Evolutionary conservation across 2,797 vertebrate genomes (phyloP), one percentile per base, ranked within the genome.

Genomic region (Sphenodon punctatus): DNA sequence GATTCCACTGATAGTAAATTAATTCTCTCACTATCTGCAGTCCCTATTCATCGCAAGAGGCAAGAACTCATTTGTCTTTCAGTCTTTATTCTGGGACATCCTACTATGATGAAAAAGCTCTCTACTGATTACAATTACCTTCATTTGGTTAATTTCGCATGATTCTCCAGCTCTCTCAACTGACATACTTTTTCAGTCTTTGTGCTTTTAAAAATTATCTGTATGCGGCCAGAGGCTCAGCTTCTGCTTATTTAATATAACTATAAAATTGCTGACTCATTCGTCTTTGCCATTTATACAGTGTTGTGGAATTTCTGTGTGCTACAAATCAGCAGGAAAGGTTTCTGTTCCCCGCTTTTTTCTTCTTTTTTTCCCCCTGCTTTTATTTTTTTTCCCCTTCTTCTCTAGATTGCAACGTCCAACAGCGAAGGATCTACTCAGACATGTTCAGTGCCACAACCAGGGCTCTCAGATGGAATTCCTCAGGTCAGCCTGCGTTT

Each of bases 381-480:
- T 75, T 64, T 32, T 8, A 8, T 87, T 55, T 87, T 58, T 74
- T 70, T 77, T 42, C 67, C 66, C 61, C 88, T 53, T 45, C 67
- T 92, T 55, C 74, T 85, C 77, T 90, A 98, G 97, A 89, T 95
- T 85, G 95, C 91, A 80, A 97, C 96, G 76, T 88, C 80, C 39
- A 91, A 90, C 46, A 42, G 15, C 45, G 95, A 95, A 53, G 55
- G 38, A 69, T 72, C 60, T 41, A 58, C 65, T 55, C 88, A 78
- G 49, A 84, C 53, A 1, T 78, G 73, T 72, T 81, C 86, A 6
- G 15, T 94, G 56, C 93, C 95, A 43, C 94, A 94, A 42, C 95
- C 95, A 14, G 55, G 36, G 53, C 79, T 9, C 41, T 95, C 95
- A 13, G 81, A 88, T 4, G 91, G 91, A 68, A 46, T 88, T 48